Conservation (phyloP, 2,888 invertebrate genomes). For the Apocheima hispidaria region DNA sequence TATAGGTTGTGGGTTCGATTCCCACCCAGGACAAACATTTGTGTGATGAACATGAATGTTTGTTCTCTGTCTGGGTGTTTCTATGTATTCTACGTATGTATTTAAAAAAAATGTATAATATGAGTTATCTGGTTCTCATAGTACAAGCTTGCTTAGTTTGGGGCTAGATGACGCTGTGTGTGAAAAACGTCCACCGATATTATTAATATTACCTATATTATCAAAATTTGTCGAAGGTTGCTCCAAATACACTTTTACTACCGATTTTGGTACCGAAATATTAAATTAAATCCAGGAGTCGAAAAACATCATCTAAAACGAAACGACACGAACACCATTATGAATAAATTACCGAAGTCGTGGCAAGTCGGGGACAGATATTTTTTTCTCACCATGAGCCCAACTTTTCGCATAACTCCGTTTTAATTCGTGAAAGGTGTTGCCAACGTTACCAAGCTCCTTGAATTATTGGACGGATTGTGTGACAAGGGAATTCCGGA, state of each 20-base stretch:
- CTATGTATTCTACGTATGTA: too few relatives aligned
- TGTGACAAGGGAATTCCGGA: constrained; percentile 8
- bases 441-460: constrained; percentile 10
- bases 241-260: background rate
- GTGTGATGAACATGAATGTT: too few relatives aligned
- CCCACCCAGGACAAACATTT: too few relatives aligned
- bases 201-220: background rate
- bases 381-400: constrained; percentile 34
- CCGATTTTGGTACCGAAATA: constrained; percentile 16
- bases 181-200: too few relatives aligned
- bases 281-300: constrained; percentile 26
- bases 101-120: too few relatives aligned
- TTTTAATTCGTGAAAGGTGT: constrained; percentile 42
- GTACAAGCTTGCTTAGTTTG: too few relatives aligned
- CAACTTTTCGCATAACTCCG: constrained; percentile 44
- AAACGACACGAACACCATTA: constrained; percentile 35
- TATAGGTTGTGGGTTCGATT: too few relatives aligned
- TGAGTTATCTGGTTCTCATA: too few relatives aligned
- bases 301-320: constrained; percentile 28
- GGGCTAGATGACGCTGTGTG: too few relatives aligned
- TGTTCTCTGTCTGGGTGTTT: too few relatives aligned
- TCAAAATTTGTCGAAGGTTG: background rate
- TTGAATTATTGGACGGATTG: constrained; percentile 1
- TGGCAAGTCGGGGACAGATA: constrained; percentile 35
- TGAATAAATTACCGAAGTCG: constrained; percentile 42